Evolutionary conservation across 2,113 vertebrate species (phyloP), one percentile per base, ranked within the genome.

Genomic region (Mionectes macconnelli): DNA sequence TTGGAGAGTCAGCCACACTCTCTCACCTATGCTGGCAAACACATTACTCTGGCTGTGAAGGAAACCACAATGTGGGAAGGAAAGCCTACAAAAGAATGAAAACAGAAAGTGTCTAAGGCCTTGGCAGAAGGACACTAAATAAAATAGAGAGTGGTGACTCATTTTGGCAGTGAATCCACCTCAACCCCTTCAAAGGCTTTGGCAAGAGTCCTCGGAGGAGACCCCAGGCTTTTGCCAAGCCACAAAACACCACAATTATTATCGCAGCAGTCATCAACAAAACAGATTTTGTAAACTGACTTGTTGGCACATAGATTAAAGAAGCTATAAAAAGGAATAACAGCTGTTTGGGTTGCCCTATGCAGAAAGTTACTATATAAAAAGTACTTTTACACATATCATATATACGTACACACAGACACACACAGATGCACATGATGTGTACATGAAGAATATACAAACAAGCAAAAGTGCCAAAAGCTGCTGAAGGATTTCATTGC

Each of bases 211-310:
- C 98, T 98, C 96, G 69, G 98, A 98, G 98, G 98, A 98, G 98
- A 98, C 98, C 98, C 98, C 97, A 97, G 94, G 97, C 97, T 98
- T 98, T 98, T 98, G 98, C 98, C 98, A 99, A 99, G 98, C 98
- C 98, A 98, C 98, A 98, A 98, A 98, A 98, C 97, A 98, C 97
- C 98, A 98, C 98, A 97, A 98, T 98, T 98, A 98, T 98, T 98
- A 98, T 98, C 98, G 89, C 97, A 97, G 97, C 98, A 98, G 98
- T 98, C 97, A 98, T 98, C 98, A 98, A 98, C 98, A 98, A 98
- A 98, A 98, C 98, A 98, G 98, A 98, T 98, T 98, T 97, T 98
- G 98, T 98, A 98, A 98, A 98, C 98, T 98, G 97, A 98, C 98
- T 98, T 98, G 97, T 98, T 98, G 98, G 98, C 98, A 98, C 98